Conservation (phyloP, 2,113 vertebrate species). For the western clawed frog (Xenopus tropicalis) region UCB_Xtro_10.0 CM004444.2:121986501-121987000, state of each 20-base stretch:
- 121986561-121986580: slow-evolving; percentile 32
- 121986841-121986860: slow-evolving; percentile 1
- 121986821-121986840: slow-evolving; percentile 13
- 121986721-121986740: slow-evolving; percentile 25
- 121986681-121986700: slow-evolving; percentile 28
- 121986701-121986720: slow-evolving; percentile 26
- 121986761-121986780: slow-evolving; percentile 1
- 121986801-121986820: slow-evolving; percentile 14
- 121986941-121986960: background rate
- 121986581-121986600: slow-evolving; percentile 32
- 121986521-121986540: slow-evolving; percentile 30
- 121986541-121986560: slow-evolving; percentile 35
- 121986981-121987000: too few species aligned
- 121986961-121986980: background rate
- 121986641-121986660: slow-evolving; percentile 27
- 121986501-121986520: slow-evolving; percentile 33
- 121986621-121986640: slow-evolving; percentile 38
- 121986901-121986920: background rate
- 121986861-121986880: background rate
- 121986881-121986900: background rate
- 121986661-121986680: slow-evolving; percentile 38
- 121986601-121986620: slow-evolving; percentile 31
- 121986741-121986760: slow-evolving; percentile 32
- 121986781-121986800: slow-evolving; percentile 3
- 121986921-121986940: background rate